Percentiles rank a stretch among this genome's conserved stretches.
These are phyloP conservation scores for Acyrthosiphon pisum DNA, from an alignment of 1,140 invertebrate genomes.

Conservation along the genomic window DNA sequence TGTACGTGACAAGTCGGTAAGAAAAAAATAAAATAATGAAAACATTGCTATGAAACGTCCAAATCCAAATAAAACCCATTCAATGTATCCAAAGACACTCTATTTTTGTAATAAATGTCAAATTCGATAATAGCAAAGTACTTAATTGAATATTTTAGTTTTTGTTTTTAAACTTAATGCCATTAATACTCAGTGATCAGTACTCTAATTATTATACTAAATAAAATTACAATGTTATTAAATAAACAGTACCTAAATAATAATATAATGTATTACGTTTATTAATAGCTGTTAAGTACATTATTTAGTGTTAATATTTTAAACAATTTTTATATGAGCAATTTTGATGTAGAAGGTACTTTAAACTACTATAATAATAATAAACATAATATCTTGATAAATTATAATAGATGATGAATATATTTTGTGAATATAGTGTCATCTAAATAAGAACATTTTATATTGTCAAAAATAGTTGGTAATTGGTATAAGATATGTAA, in stretches of 20 bases:
- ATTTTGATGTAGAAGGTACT: background rate
- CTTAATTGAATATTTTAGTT: conserved; percentile 21
- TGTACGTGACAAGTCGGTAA: background rate
- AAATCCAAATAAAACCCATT: background rate
- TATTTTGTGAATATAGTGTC: background rate
- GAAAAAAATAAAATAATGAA: background rate
- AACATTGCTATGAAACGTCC: background rate
- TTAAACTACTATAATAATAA: background rate
- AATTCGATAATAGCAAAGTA: background rate
- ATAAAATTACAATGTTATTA: no score
- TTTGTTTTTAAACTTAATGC: background rate
- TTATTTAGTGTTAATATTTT: background rate
- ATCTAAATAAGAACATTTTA: background rate
- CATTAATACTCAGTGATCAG: background rate
- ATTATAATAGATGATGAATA: background rate
- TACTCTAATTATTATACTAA: background rate
- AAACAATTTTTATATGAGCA: no score
- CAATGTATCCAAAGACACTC: background rate
- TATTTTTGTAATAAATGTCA: background rate
- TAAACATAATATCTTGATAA: no score
- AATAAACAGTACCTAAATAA: background rate
- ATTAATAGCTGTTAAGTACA: background rate
- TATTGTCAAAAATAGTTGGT: background rate
- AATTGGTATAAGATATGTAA: background rate
- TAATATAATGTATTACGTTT: background rate